Base-by-base conservation (phyloP, 2,113 vertebrate species). In the Pollimyrus isidori region DNA sequence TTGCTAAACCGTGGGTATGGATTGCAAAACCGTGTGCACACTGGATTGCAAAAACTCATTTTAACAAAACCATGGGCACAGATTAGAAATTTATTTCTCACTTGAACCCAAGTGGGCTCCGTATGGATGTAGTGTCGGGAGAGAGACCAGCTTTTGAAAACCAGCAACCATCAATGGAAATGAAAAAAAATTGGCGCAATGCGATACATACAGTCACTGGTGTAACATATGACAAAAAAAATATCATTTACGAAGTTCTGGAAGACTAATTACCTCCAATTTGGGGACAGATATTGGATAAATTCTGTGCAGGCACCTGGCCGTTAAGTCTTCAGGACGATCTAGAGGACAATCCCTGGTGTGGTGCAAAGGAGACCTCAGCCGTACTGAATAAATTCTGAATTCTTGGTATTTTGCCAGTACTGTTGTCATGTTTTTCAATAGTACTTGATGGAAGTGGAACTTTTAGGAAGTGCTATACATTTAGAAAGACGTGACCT, bases 1-100 rank as follows among this genome's bases (percentile, higher is more conserved):
- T 62, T 23, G 58, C 23, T 62, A 62, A 23, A 0, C 4, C 0
- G 7, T 7, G 21, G 0, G 56, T 0, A 58, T 0, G 23, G 5
- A 0, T n/a, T 23, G 15, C 3, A 0, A 52, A 52, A 62, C 23
- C 1, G 23, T n/a, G 23, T 2, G 9, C 58, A 62, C 7, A 15
- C 1, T 35, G 35, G 4, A 62, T 62, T 23, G 58, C 7, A n/a
- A 62, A n/a, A 53, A 5, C 52, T 56, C 1, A 0, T 21, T 56
- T 56, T 56, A 56, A 2, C 53, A 56, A 56, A 21, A 56, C 53
- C 5, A 0, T 56, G 53, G 53, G 19, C 19, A 21, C 19, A n/a
- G 52, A 53, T 53, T 53, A 19, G 4, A 0, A 53, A 65, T 65
- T 65, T 65, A 30, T 65, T 65, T 65, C 62, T 65, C n/a, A 65